Percentiles rank a stretch among this genome's conserved stretches.
These are phyloP conservation scores for Tapera naevia DNA, from an alignment of 2,797 vertebrate genomes.

Conservation along the genomic window DNA sequence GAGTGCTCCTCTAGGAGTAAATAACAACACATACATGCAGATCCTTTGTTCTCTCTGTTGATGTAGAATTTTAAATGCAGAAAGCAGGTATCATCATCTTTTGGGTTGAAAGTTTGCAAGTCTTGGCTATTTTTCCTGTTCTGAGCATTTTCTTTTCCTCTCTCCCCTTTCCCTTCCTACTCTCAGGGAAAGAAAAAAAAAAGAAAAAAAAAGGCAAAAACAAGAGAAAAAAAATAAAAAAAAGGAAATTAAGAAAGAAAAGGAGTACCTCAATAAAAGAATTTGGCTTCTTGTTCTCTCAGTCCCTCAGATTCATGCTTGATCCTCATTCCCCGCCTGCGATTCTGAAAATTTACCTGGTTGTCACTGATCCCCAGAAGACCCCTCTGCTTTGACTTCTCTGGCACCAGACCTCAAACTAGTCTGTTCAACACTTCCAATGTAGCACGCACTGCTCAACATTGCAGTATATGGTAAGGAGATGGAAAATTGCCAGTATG, in stretches of 20 bases:
- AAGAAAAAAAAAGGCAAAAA: no score
- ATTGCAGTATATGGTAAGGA: not conserved
- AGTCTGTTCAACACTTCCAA: not conserved
- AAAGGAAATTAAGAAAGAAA: not conserved
- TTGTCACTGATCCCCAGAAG: not conserved
- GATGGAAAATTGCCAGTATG: not conserved
- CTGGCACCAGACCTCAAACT: not conserved
- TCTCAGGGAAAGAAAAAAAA: no score
- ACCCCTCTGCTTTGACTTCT: not conserved
- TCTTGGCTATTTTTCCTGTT: not conserved
- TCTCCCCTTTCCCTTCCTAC: not conserved
- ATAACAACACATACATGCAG: not conserved
- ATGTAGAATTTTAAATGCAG: not conserved
- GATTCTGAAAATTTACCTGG: not conserved
- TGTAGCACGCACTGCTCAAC: not conserved
- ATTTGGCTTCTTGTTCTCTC: not conserved
- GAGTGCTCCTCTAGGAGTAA: not conserved
- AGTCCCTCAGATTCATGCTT: not conserved
- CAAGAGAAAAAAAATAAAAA: accelerated
- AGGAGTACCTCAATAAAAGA: not conserved
- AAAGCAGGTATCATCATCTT: not conserved
- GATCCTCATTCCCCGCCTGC: not conserved
- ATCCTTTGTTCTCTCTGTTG: not conserved
- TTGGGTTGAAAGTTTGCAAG: not conserved
- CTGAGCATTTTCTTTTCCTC: not conserved